Evolutionary conservation across 2,113 vertebrate species (phyloP).

Genomic region (Prolemur simus): DNA sequence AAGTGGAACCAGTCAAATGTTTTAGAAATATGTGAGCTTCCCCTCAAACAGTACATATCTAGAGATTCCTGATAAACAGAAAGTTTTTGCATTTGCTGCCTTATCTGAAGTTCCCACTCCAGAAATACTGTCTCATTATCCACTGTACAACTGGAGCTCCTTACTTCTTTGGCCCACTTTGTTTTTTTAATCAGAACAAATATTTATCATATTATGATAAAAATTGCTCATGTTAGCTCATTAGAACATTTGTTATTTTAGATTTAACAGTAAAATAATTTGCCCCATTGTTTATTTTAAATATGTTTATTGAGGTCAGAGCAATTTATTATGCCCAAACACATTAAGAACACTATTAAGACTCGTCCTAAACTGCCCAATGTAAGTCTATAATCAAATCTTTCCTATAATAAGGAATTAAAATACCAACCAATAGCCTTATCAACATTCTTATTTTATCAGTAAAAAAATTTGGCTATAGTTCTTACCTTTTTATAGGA

Average conservation of each 20-base stretch:
- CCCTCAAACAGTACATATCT: not conserved
- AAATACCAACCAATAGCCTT: not conserved
- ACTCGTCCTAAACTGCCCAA: not conserved
- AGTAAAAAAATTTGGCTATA: not conserved
- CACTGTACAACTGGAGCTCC: not conserved
- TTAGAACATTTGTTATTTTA: slow-evolving; percentile 49
- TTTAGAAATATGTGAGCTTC: not conserved
- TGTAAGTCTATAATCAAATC: not conserved
- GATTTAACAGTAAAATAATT: slow-evolving; percentile 50
- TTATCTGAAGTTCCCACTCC: not conserved
- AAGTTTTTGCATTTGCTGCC: not conserved
- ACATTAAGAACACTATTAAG: not conserved
- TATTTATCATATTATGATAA: not conserved
- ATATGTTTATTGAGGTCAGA: not conserved
- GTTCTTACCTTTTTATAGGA: not conserved
- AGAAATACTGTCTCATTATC: not conserved
- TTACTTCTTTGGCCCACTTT: not conserved
- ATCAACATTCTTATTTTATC: not conserved
- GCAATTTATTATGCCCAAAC: not conserved
- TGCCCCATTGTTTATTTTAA: not conserved
- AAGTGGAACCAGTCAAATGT: not conserved
- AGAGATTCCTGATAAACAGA: not conserved
- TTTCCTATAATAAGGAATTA: not conserved
- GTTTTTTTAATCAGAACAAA: not conserved
- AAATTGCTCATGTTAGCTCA: slow-evolving; percentile 7